These are phyloP conservation scores for Ostrea edulis DNA, from an alignment of 1,140 invertebrate genomes.

Conservation along the genomic window DNA sequence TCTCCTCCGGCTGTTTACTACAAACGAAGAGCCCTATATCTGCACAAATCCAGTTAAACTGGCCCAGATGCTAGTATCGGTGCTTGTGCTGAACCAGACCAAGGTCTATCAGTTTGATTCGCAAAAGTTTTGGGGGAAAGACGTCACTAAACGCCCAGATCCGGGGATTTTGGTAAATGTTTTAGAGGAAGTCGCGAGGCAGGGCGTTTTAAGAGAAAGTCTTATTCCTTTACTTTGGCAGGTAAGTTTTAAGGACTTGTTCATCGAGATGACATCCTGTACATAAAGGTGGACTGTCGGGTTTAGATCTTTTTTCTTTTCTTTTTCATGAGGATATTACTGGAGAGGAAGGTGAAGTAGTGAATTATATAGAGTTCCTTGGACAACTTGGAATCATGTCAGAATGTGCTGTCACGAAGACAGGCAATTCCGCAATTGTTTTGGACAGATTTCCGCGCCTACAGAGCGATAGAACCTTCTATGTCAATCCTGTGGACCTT, in stretches of 20 bases:
- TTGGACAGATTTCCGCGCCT: neutral
- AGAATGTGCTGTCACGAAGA: neutral
- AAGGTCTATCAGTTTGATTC: constrained; percentile 14
- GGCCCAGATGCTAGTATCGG: neutral
- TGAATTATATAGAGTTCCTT: neutral
- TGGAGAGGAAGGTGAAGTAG: neutral
- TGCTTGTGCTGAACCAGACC: neutral
- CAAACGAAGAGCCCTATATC: neutral
- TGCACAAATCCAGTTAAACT: neutral
- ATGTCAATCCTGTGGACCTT: neutral
- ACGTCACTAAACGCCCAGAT: neutral
- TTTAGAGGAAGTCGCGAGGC: neutral
- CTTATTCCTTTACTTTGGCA: neutral
- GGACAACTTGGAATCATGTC: neutral
- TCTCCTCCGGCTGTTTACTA: neutral
- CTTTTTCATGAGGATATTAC: neutral
- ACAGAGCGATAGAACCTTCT: neutral
- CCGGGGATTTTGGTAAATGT: neutral
- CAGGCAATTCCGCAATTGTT: neutral
- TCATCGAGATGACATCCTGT: neutral
- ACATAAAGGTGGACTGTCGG: neutral
- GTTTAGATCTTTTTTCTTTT: neutral
- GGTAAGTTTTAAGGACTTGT: neutral
- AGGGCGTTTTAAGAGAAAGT: neutral
- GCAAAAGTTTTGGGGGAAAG: neutral